Evolutionary conservation across 1,140 invertebrate genomes (phyloP).

Genomic region (Drosophila orena): DNA sequence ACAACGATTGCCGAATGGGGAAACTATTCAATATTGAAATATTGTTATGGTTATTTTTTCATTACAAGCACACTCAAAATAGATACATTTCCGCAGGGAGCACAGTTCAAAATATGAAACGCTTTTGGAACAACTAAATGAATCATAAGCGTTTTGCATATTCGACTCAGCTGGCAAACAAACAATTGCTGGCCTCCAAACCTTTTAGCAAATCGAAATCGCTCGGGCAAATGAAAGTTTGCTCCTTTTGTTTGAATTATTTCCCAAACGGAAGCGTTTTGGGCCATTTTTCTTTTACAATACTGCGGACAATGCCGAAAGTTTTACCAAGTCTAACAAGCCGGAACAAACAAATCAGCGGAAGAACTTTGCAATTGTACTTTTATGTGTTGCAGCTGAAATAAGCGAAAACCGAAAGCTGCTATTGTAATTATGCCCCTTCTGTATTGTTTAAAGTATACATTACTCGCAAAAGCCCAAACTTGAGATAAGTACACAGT

Average conservation of each 20-base stretch:
- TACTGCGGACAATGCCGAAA: conserved; percentile 9
- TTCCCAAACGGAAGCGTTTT: conserved; percentile 15
- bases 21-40: conserved; percentile 12
- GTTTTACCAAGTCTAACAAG: conserved; percentile 8
- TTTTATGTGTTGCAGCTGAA: neutral
- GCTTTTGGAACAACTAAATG: conserved; percentile 12
- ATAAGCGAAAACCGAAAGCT: neutral
- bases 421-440: too few species aligned
- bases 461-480: neutral
- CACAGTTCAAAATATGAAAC: conserved; percentile 12
- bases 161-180: neutral
- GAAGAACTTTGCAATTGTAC: neutral
- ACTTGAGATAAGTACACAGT: neutral
- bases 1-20: neutral
- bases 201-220: conserved; percentile 35
- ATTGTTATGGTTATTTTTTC: too few species aligned
- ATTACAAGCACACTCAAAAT: too few species aligned
- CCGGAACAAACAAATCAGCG: neutral
- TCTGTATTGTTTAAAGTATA: too few species aligned
- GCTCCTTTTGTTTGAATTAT: neutral
- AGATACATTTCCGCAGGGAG: conserved; percentile 1
- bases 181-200: conserved; percentile 1
- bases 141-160: conserved; percentile 27
- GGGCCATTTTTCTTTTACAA: neutral
- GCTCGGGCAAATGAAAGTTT: conserved; percentile 19